These are phyloP conservation scores for Trachelus tabidus DNA, from an alignment of 2,888 invertebrate genomes.

Conservation along the genomic window DNA sequence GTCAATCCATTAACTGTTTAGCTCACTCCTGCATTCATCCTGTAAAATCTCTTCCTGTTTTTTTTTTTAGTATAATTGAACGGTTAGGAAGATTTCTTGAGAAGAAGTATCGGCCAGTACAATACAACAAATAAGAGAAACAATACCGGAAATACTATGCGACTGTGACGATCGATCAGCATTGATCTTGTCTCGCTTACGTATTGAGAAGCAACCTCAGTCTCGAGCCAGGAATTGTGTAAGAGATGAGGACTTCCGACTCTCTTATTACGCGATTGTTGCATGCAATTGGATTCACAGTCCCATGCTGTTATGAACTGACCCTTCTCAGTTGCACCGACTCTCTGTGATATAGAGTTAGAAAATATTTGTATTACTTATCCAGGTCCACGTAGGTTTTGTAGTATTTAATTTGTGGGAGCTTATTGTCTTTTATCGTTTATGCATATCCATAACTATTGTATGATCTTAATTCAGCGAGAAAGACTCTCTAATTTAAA, in stretches of 20 bases:
- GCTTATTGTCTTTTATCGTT: not conserved
- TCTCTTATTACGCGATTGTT: conserved; percentile 46
- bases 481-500: not conserved
- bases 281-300: conserved; percentile 41
- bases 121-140: conserved; percentile 81
- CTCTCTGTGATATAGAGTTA: conserved; percentile 66
- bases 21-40: not conserved
- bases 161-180: conserved; percentile 81
- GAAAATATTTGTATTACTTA: conserved; percentile 5
- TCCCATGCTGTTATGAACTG: conserved; percentile 67
- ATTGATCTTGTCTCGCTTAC: conserved; percentile 79
- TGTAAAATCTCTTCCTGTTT: not conserved
- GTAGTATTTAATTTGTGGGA: not conserved
- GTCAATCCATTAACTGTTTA: not conserved
- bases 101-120: conserved; percentile 82
- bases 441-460: not conserved
- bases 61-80: not conserved
- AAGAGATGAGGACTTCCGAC: conserved; percentile 53
- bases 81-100: conserved; percentile 68
- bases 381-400: not conserved
- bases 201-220: conserved; percentile 43
- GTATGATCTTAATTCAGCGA: not conserved
- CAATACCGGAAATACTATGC: conserved; percentile 81
- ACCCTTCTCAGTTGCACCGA: conserved; percentile 75
- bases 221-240: conserved; percentile 62